Percentiles rank a stretch among this genome's conserved stretches.
These are phyloP conservation scores for Trematocara macrostoma DNA, from an alignment of 2,113 vertebrate species.

Conservation along the genomic window DNA sequence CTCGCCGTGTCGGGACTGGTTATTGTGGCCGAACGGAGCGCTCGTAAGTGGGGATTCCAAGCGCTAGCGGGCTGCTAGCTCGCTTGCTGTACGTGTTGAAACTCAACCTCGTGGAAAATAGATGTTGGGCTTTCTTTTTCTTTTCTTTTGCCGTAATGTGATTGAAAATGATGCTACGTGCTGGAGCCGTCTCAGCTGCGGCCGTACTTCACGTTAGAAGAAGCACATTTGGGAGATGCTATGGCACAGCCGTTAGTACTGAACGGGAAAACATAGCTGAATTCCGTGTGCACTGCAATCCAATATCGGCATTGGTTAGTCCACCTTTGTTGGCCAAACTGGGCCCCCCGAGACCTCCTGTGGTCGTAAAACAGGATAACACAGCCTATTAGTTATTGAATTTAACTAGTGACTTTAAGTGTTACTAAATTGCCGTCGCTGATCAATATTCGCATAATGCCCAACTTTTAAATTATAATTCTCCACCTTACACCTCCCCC, in stretches of 20 bases:
- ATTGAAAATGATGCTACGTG: neutral
- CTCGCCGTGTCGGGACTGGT: conserved; percentile 72
- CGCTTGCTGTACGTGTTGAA: neutral
- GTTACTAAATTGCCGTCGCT: neutral
- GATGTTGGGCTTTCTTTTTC: neutral
- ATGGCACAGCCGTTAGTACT: neutral
- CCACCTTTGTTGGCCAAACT: neutral
- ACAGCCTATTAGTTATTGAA: neutral
- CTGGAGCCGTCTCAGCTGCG: neutral
- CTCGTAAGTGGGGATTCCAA: conserved; percentile 67
- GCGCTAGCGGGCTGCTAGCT: neutral
- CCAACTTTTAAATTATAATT: neutral
- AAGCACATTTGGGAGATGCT: neutral
- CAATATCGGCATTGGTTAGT: neutral
- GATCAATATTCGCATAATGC: neutral
- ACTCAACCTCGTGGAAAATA: neutral
- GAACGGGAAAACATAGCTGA: neutral
- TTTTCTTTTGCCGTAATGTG: neutral
- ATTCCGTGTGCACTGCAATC: neutral
- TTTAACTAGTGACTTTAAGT: neutral
- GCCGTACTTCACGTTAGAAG: neutral
- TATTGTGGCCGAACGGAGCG: conserved; percentile 71
- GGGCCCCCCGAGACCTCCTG: neutral
- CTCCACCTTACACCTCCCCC: no score
- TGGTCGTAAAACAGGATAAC: neutral